Evolutionary conservation across 1,140 invertebrate genomes (phyloP).

Genomic region (Polypedilum pembai): DNA sequence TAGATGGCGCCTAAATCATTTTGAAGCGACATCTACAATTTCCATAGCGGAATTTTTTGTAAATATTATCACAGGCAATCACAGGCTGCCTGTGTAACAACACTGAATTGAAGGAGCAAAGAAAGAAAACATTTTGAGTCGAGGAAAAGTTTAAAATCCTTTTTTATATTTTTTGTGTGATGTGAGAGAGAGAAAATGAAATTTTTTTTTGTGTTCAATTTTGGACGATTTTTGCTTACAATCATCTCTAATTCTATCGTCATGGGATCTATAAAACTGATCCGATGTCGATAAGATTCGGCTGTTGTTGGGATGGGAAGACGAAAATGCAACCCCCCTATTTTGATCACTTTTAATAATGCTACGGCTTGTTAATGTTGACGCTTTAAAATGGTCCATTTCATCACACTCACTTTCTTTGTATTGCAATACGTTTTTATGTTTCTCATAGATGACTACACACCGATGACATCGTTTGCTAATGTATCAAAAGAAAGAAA

Average conservation of each 20-base stretch:
- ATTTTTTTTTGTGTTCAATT: slow-evolving; percentile 32
- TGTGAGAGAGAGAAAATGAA: no score
- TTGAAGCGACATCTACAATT: no score
- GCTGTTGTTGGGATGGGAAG: slow-evolving; percentile 45
- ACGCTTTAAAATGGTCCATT: slow-evolving; percentile 45
- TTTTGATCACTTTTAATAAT: slow-evolving; percentile 40
- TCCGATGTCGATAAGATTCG: slow-evolving; percentile 46
- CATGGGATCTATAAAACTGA: slow-evolving; percentile 46
- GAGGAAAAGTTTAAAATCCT: no score
- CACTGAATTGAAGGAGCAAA: no score
- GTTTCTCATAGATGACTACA: slow-evolving; percentile 86
- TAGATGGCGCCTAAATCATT: no score
- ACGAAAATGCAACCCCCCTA: slow-evolving; percentile 35
- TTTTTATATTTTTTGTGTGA: no score
- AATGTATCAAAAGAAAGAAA: not conserved
- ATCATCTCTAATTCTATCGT: slow-evolving; percentile 43
- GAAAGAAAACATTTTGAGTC: no score
- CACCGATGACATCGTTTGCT: slow-evolving; percentile 67
- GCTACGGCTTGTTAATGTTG: slow-evolving; percentile 45
- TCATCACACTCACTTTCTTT: slow-evolving; percentile 86
- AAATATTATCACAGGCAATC: no score
- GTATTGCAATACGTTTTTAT: slow-evolving; percentile 86
- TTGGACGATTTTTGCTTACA: slow-evolving; percentile 41
- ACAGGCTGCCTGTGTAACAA: no score
- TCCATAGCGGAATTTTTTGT: no score